Evolutionary conservation across 2,797 vertebrate species (phyloP), one percentile per base, ranked within the genome.

Genomic region (Denticeps clupeoides): DNA sequence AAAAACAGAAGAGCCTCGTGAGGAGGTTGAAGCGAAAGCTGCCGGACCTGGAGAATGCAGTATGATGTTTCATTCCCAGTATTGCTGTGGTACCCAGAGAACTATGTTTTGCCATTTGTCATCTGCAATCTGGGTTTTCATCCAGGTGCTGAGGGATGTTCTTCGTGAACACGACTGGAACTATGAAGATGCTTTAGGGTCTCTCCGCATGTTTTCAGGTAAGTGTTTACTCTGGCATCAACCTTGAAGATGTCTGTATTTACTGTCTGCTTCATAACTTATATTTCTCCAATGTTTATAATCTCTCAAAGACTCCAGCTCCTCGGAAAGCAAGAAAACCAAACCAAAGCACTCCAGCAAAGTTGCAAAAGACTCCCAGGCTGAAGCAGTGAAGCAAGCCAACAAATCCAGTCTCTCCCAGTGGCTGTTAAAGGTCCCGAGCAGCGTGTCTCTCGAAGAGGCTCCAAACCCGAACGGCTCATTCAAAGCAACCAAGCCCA

Each of bases 161-260:
- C 86, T 98, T 56, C 72, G 84, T 63, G 87, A 93, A 35, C 93
- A 97, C 47, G 80, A 91, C 49, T 98, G 91, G 91, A 83, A 89
- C 58, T 84, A 78, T 56, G 72, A 80, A 7, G 88, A 92, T 55
- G 85, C 92, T 37, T 68, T 88, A 65, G 89, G 89, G 48, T 87
- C 83, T 49, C 73, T 97, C 22, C 79, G 78, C 52, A 70, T 89
- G 53, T 94, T 95, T 19, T 46, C 73, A 66, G 81, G 84, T 86
- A 3, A 13, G 44, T 50, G 12, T n/a, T 28, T 10, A 10, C n/a
- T n/a, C n/a, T n/a, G n/a, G n/a, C n/a, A n/a, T n/a, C n/a, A n/a
- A n/a, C n/a, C n/a, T n/a, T n/a, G n/a, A 2, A 15, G 26, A 11
- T 31, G 9, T 19, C 7, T 15, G 15, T 16, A 35, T 16, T 35